Conservation (phyloP, 1,140 invertebrate genomes). For the Drosophila obscura region DNA sequence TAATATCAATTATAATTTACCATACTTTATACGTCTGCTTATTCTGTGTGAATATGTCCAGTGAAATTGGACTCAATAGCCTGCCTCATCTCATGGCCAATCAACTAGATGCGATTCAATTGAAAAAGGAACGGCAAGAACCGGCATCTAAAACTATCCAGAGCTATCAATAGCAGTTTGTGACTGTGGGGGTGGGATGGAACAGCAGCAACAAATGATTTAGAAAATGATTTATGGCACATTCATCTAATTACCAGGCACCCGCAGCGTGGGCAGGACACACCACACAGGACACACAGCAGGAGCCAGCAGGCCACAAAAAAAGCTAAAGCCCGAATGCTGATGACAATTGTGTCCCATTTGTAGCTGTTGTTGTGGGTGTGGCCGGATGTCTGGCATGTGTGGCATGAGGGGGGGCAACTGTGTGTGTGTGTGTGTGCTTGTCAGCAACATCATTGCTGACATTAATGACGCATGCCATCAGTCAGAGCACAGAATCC, state of each 20-base stretch:
- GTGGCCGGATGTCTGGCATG: slow-evolving; percentile 6
- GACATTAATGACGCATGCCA: slow-evolving; percentile 80
- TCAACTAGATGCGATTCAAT: slow-evolving; percentile 37
- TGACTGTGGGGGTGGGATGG: slow-evolving; percentile 24
- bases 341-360: slow-evolving; percentile 74
- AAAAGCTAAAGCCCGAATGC: slow-evolving; percentile 58
- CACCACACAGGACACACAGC: slow-evolving; percentile 21
- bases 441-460: slow-evolving; percentile 72
- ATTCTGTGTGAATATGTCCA: no score
- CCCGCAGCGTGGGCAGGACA: slow-evolving; percentile 54
- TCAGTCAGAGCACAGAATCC: slow-evolving; percentile 52
- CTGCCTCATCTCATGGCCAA: background rate
- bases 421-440: slow-evolving; percentile 43
- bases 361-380: slow-evolving; percentile 52
- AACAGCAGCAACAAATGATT: slow-evolving; percentile 70
- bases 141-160: slow-evolving; percentile 5
- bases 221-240: slow-evolving; percentile 81
- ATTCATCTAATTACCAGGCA: slow-evolving; percentile 79
- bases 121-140: slow-evolving; percentile 37
- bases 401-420: slow-evolving; percentile 11
- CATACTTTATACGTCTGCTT: no score
- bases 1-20: no score
- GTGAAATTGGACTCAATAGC: no score
- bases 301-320: slow-evolving; percentile 26
- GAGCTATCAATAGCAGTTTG: slow-evolving; percentile 48